phyloP scores from a whole-genome alignment of 2,888 invertebrate species.

The Mesorhabditis sp. region DNA sequence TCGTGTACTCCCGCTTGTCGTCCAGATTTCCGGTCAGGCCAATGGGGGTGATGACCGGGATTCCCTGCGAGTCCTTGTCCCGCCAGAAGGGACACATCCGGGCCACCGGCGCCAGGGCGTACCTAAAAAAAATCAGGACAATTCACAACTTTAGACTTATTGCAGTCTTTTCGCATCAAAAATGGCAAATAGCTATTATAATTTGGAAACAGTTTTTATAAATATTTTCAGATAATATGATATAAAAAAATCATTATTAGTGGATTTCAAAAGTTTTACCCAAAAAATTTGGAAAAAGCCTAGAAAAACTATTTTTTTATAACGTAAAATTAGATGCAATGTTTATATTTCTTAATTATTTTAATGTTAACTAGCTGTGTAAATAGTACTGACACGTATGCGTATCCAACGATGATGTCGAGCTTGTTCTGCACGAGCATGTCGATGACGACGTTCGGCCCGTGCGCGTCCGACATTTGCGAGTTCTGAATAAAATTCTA shows the following conservation, averaged over 20 bases:
- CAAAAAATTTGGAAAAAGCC: no score
- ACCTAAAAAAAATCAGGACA: conserved; percentile 14
- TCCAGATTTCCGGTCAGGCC: conserved; percentile 76
- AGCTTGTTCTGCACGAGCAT: conserved; percentile 37
- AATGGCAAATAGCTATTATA: background rate
- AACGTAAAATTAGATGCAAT: no score
- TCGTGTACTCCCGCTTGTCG: conserved; percentile 70
- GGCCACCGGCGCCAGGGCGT: conserved; percentile 54
- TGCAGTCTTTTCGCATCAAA: background rate
- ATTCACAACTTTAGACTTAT: background rate
- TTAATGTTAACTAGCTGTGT: background rate
- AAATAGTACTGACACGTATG: conserved; percentile 16
- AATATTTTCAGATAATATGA: no score
- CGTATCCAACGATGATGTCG: conserved; percentile 55
- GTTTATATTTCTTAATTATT: background rate
- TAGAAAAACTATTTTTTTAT: no score
- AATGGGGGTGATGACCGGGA: conserved; percentile 77
- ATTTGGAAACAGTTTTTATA: no score
- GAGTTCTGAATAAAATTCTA: conserved; percentile 23
- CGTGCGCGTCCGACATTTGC: conserved; percentile 48
- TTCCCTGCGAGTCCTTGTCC: conserved; percentile 35
- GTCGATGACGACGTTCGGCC: conserved; percentile 54
- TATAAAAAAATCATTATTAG: no score
- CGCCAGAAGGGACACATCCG: conserved; percentile 53
- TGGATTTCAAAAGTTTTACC: no score